Evolutionary conservation across 2,797 vertebrate species (phyloP), one percentile per base, ranked within the genome.

Genomic region (Rhyacichthys aspro): DNA sequence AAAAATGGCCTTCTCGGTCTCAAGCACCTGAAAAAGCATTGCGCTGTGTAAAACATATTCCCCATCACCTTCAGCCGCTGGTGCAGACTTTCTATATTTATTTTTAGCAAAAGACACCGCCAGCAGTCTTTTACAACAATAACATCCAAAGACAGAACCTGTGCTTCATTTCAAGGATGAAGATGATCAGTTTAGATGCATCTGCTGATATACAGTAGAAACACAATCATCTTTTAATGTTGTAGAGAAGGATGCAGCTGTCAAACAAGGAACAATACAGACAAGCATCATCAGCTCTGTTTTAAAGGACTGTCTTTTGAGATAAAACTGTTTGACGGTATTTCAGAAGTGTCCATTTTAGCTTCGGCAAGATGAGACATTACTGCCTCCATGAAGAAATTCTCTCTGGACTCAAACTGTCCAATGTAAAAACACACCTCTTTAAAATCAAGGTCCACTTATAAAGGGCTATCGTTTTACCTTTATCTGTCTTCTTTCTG

Each of bases 121-220:
- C 46, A 46, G 8, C 2, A 23, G 3, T 16, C 28, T 45, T 18
- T 38, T 0, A 33, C 18, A 52, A 56, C 49, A 52, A 12, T 14
- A 33, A 11, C 12, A 16, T n/a, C 36, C 57, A 18, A 50, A 52
- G 4, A 41, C 46, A 18, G 33, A 54, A 2, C 1, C 54, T 45
- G 23, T 44, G 10, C 17, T 33, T 17, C 67, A n/a, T n/a, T 9
- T 28, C 14, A 12, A 1, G 11, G 32, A 28, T 11, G 32, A 9
- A 63, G 67, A 74, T 47, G 1, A 78, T 76, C 59, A 11, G 34
- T 55, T 50, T 0, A 39, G 57, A 72, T 5, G 38, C 14, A 23
- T 28, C 9, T 55, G 56, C 32, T 48, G 42, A 23, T 17, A 11
- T 8, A 17, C 19, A 16, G 57, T 0, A 5, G 19, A 41, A 39